phyloP scores from a whole-genome alignment of 2,797 vertebrate species.

The Moxostoma hubbsi region DNA sequence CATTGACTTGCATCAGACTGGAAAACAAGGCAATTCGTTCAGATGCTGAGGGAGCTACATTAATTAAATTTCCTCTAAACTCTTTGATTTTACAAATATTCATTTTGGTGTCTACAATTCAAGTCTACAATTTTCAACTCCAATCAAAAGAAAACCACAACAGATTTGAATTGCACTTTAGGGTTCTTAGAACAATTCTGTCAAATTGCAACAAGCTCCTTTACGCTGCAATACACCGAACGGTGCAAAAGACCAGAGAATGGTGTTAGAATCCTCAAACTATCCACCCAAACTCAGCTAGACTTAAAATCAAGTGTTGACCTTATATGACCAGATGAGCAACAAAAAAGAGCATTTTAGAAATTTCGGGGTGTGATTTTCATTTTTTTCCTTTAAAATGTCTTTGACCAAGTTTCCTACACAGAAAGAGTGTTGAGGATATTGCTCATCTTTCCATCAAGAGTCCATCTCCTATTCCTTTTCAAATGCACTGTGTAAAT shows the following conservation, averaged over 20 bases:
- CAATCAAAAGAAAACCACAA: neutral
- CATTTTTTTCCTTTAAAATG: constrained; percentile 36
- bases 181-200: neutral
- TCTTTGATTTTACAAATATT: constrained; percentile 22
- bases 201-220: neutral
- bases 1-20: constrained; percentile 27
- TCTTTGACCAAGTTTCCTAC: constrained; percentile 43
- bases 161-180: neutral
- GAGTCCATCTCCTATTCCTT: constrained; percentile 58
- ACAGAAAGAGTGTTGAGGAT: constrained; percentile 35
- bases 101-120: neutral
- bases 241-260: neutral
- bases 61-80: constrained; percentile 4
- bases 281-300: neutral
- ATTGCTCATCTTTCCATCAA: constrained; percentile 29
- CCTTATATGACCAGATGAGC: constrained; percentile 17
- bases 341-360: constrained; percentile 46
- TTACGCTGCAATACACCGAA: neutral
- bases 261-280: neutral
- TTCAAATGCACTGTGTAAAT: constrained; percentile 59
- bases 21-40: constrained; percentile 12
- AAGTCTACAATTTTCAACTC: neutral
- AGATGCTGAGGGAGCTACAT: neutral
- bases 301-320: constrained; percentile 31
- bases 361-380: constrained; percentile 31